These are phyloP conservation scores for Penaeus vannamei DNA, from an alignment of 1,140 invertebrate species.

Conservation along the genomic window DNA sequence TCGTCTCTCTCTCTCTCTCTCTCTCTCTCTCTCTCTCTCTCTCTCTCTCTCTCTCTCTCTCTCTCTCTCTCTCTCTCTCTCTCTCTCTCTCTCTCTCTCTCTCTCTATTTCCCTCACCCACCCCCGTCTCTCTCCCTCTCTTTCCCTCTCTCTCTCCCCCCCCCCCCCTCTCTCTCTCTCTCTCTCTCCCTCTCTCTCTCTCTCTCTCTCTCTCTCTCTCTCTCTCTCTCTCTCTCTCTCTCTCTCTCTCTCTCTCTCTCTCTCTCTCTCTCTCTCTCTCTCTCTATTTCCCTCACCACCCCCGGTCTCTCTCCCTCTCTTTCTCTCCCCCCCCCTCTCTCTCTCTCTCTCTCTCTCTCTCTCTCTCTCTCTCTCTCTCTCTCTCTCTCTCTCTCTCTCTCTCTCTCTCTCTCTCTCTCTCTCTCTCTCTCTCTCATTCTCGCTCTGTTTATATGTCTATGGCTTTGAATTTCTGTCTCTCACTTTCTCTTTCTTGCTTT, in stretches of 20 bases:
- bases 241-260: no score
- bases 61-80: background rate
- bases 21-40: background rate
- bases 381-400: background rate
- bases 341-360: no score
- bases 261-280: no score
- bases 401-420: background rate
- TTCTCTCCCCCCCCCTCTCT: no score
- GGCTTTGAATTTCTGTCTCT: no score
- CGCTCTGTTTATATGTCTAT: no score
- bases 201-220: no score
- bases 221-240: no score
- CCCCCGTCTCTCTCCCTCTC: background rate
- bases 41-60: background rate
- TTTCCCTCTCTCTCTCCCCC: no score
- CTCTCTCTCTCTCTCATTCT: background rate
- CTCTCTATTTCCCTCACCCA: background rate
- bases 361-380: conserved; percentile 20
- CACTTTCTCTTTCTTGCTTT: background rate
- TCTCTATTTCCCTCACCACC: no score
- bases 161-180: no score
- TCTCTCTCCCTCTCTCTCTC: fast-evolving
- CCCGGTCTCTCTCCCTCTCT: no score
- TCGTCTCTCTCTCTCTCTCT: background rate
- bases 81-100: background rate